Conservation (phyloP, 2,797 vertebrate genomes). For the Acanthornis magna region DNA sequence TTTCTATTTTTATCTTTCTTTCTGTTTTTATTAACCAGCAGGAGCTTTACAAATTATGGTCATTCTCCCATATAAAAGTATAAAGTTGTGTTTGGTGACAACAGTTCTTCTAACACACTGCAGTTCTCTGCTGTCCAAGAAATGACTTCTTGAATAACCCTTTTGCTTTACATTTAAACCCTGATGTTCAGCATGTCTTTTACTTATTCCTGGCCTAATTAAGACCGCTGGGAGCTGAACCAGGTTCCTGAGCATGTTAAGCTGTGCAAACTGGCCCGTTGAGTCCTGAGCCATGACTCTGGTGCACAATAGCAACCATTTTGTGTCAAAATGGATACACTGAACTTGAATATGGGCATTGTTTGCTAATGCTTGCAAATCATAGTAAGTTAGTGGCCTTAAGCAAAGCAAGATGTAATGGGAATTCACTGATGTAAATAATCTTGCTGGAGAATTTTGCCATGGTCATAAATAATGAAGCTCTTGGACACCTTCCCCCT, state of each 20-base stretch:
- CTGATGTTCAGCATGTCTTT: neutral
- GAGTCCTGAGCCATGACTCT: neutral
- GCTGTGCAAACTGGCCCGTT: neutral
- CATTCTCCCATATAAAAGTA: neutral
- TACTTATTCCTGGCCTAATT: neutral
- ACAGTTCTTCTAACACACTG: neutral
- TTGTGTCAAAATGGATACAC: neutral
- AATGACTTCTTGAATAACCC: neutral
- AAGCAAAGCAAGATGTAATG: slow-evolving; percentile 2
- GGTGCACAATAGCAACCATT: neutral
- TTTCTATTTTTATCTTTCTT: neutral
- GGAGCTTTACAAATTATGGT: neutral
- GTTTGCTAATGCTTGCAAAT: slow-evolving; percentile 46
- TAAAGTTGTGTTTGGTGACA: neutral
- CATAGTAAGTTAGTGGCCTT: neutral
- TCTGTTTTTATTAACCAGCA: neutral
- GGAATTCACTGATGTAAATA: slow-evolving; percentile 4
- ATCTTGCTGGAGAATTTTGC: neutral
- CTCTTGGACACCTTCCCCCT: neutral
- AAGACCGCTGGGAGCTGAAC: neutral
- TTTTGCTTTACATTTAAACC: neutral
- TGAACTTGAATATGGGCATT: slow-evolving; percentile 56
- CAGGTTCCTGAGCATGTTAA: neutral
- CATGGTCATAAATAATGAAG: neutral
- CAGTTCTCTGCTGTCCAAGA: neutral